Conservation (phyloP, 2,888 invertebrate genomes). For the Drosophila mayaguana region DNA sequence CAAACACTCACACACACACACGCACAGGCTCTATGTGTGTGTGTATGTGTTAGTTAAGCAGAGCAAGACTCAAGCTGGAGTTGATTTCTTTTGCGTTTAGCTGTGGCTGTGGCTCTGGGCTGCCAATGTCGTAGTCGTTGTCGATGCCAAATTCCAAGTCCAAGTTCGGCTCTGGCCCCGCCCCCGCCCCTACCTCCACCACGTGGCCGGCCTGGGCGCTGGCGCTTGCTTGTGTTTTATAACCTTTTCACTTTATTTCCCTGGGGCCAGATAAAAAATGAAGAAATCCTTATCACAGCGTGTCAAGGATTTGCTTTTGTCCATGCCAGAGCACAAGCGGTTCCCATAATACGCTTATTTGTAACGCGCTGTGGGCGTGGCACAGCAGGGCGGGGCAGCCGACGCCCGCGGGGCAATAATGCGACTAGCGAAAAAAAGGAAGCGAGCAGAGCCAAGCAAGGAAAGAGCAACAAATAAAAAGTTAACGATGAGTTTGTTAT, state of each 20-base stretch:
- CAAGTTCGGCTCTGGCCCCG: conserved; percentile 7
- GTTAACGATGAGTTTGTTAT: conserved; percentile 82
- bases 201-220: conserved; percentile 4
- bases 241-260: conserved; percentile 83
- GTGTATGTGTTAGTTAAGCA: conserved; percentile 48
- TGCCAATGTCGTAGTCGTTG: conserved; percentile 18
- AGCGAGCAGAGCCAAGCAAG: conserved; percentile 17
- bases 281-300: conserved; percentile 83
- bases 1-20: conserved; percentile 23
- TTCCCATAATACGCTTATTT: conserved; percentile 81
- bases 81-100: conserved; percentile 61
- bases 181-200: not conserved
- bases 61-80: conserved; percentile 40
- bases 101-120: not conserved
- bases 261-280: conserved; percentile 83
- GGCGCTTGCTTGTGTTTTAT: conserved; percentile 80
- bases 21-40: not conserved
- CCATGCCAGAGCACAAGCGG: conserved; percentile 74
- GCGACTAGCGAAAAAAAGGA: conserved; percentile 60
- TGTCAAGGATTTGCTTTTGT: conserved; percentile 82
- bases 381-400: conserved; percentile 12
- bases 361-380: conserved; percentile 75
- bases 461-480: conserved; percentile 79
- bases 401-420: conserved; percentile 58
- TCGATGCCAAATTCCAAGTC: conserved; percentile 1